phyloP scores from a whole-genome alignment of 2,888 invertebrate species.

The Conops quadrifasciatus region DNA sequence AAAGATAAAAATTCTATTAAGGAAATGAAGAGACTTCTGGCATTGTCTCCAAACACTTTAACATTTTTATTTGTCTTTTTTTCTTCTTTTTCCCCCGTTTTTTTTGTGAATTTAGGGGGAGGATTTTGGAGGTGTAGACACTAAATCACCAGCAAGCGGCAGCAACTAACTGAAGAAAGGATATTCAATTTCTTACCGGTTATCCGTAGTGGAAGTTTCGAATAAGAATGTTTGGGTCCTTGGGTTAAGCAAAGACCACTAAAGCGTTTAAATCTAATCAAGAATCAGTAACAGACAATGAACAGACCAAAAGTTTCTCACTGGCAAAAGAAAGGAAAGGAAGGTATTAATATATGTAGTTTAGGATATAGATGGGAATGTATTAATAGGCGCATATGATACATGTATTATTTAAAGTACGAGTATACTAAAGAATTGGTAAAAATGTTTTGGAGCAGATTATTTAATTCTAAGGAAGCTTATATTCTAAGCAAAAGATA shows the following conservation, averaged over 20 bases:
- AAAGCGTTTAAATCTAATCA: conserved; percentile 51
- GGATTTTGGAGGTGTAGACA: too few species aligned
- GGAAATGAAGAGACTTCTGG: conserved; percentile 64
- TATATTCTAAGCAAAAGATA: too few species aligned
- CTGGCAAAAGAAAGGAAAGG: too few species aligned
- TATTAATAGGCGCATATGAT: too few species aligned
- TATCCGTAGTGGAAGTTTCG: conserved; percentile 45
- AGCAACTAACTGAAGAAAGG: conserved; percentile 40
- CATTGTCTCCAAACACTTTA: conserved; percentile 49
- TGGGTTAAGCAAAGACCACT: conserved; percentile 48
- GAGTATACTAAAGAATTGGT: too few species aligned
- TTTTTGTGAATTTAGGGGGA: background rate
- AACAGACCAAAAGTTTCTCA: background rate
- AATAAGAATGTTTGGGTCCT: background rate
- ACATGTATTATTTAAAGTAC: too few species aligned
- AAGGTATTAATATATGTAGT: background rate
- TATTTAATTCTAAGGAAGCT: too few species aligned
- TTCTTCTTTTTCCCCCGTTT: background rate
- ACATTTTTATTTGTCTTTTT: conserved; percentile 9
- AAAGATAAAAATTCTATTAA: conserved; percentile 65
- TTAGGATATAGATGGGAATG: too few species aligned
- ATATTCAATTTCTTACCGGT: conserved; percentile 53
- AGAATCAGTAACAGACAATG: conserved; percentile 32
- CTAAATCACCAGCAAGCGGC: too few species aligned
- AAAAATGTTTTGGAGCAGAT: too few species aligned